Percentiles rank a stretch among this genome's conserved stretches.
Conservation (phyloP, 2,113 vertebrate species). For the Ia io region DNA sequence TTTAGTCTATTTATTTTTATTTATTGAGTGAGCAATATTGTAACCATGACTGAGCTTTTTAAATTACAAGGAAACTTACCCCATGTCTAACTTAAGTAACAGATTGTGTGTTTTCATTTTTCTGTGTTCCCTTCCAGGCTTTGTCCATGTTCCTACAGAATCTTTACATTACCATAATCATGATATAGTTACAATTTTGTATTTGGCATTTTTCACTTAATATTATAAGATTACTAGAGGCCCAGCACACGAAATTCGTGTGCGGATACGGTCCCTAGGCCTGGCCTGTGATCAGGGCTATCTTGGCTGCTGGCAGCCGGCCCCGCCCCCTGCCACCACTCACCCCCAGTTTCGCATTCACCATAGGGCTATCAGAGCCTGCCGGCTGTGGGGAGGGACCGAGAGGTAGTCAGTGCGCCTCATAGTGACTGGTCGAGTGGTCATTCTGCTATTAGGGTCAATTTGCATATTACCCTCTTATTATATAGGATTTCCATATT, state of each 20-base stretch:
- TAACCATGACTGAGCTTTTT: constrained; percentile 61
- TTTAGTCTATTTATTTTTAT: constrained; percentile 66
- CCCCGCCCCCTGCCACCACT: no score
- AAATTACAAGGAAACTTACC: constrained; percentile 50
- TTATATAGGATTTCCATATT: background rate
- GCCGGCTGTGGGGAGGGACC: no score
- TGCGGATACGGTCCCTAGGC: no score
- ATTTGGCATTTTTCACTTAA: constrained; percentile 39
- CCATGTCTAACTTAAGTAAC: constrained; percentile 23
- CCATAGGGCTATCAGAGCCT: no score
- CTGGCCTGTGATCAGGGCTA: no score
- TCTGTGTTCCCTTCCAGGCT: constrained; percentile 42
- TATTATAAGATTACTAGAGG: background rate
- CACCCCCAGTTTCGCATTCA: no score
- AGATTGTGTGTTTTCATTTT: constrained; percentile 60
- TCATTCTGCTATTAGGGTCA: no score
- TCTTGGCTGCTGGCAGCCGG: no score
- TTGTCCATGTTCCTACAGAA: constrained; percentile 1
- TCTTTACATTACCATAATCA: constrained; percentile 39
- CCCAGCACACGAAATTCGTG: no score
- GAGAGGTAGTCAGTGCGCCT: no score
- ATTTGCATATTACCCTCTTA: no score
- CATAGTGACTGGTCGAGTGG: no score
- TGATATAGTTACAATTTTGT: constrained; percentile 32
- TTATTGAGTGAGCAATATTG: constrained; percentile 54